These are phyloP conservation scores for Trinorchestia longiramus DNA, from an alignment of 1,140 invertebrate genomes.

Conservation along the genomic window DNA sequence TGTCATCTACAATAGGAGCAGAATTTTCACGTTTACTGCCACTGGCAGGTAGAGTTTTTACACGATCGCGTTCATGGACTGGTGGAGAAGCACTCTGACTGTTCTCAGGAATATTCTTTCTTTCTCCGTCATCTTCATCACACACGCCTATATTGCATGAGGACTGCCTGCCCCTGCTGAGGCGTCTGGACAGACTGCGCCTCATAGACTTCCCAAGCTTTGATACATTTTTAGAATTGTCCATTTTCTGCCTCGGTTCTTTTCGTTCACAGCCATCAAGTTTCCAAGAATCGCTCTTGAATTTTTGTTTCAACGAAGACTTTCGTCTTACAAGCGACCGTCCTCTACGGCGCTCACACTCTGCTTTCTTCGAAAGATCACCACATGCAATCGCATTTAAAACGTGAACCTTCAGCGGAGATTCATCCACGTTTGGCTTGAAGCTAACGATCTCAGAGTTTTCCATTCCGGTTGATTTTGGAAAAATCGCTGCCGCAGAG, in stretches of 20 bases:
- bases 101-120: background rate
- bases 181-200: constrained; percentile 10
- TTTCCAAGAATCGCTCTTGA: background rate
- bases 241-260: background rate
- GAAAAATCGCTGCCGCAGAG: background rate
- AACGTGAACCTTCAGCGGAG: background rate
- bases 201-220: constrained; percentile 10
- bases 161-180: background rate
- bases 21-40: background rate
- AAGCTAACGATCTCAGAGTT: background rate
- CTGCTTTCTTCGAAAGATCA: background rate
- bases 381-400: background rate
- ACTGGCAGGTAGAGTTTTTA: background rate
- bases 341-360: background rate
- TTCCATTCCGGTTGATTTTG: background rate
- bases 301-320: background rate
- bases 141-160: background rate
- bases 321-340: constrained; percentile 13
- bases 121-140: background rate
- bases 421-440: background rate
- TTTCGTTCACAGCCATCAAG: background rate
- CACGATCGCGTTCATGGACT: background rate
- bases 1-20: background rate
- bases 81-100: background rate
- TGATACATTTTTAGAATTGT: background rate